Conservation (phyloP, 2,113 vertebrate genomes). For the Brachypodius melanocephalos region DNA sequence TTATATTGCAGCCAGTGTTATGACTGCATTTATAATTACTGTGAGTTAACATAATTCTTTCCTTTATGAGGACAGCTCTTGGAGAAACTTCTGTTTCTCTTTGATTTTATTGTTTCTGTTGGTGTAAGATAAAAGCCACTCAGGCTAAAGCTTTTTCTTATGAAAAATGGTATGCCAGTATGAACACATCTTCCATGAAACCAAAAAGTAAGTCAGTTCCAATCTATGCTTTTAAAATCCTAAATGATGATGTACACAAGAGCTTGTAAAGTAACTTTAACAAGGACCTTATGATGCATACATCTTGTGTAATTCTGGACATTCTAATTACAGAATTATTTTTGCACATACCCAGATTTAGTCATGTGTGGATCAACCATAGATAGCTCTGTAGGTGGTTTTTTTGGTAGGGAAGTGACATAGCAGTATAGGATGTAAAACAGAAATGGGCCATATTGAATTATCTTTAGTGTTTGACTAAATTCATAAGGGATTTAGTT, state of each 20-base stretch:
- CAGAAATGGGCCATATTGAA: neutral
- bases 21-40: conserved; percentile 56
- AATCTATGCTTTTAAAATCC: neutral
- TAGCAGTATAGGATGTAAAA: neutral
- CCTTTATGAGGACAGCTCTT: conserved; percentile 36
- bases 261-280: neutral
- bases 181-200: neutral
- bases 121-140: conserved; percentile 32
- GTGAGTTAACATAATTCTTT: conserved; percentile 44
- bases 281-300: neutral
- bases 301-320: neutral
- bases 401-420: neutral
- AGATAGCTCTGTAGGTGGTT: neutral
- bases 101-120: conserved; percentile 42
- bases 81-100: conserved; percentile 1
- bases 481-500: neutral
- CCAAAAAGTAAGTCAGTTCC: neutral
- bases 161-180: neutral
- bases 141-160: neutral
- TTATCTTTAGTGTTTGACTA: neutral
- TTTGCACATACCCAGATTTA: neutral
- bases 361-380: neutral
- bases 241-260: neutral
- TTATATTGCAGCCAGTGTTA: conserved; percentile 25
- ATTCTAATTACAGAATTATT: neutral